Percentiles rank a stretch among this genome's conserved stretches.
phyloP scores from a whole-genome alignment of 2,113 vertebrate species.

The Caranx melampygus region DNA sequence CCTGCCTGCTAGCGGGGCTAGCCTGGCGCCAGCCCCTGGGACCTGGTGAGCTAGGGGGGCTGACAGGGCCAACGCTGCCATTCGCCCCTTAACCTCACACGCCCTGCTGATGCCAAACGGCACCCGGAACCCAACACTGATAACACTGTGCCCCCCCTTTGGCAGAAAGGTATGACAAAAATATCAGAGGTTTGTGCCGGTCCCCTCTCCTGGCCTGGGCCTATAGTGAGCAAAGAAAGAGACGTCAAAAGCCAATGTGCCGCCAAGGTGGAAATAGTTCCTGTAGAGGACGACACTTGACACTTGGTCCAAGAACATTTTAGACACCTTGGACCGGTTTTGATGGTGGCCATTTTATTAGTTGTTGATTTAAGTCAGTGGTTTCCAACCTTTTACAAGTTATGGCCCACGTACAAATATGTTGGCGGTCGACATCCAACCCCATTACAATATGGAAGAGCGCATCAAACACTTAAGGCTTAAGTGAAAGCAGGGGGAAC shows the following conservation, averaged over 20 bases:
- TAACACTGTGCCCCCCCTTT: conserved; percentile 52
- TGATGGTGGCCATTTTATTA: not conserved
- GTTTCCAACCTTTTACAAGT: too few species aligned
- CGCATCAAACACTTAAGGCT: too few species aligned
- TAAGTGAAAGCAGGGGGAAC: too few species aligned
- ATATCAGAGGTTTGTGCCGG: conserved; percentile 2
- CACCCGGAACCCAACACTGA: conserved; percentile 73
- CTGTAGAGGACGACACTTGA: not conserved
- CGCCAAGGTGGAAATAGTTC: not conserved
- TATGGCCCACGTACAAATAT: too few species aligned
- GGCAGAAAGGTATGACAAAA: conserved; percentile 36
- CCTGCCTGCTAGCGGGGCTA: conserved; percentile 71
- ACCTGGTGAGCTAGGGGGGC: conserved; percentile 64
- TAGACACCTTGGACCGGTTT: not conserved
- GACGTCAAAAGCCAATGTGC: not conserved
- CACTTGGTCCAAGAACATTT: not conserved
- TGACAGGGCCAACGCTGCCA: conserved; percentile 75
- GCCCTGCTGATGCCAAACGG: conserved; percentile 61
- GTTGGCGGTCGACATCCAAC: too few species aligned
- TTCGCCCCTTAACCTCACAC: conserved; percentile 76
- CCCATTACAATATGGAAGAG: too few species aligned
- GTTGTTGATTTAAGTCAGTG: too few species aligned
- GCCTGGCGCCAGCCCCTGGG: conserved; percentile 84
- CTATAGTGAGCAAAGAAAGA: conserved; percentile 19
- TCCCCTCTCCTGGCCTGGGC: not conserved